Conservation (phyloP, 2,888 invertebrate genomes). For the Cerastis leucographa region DNA sequence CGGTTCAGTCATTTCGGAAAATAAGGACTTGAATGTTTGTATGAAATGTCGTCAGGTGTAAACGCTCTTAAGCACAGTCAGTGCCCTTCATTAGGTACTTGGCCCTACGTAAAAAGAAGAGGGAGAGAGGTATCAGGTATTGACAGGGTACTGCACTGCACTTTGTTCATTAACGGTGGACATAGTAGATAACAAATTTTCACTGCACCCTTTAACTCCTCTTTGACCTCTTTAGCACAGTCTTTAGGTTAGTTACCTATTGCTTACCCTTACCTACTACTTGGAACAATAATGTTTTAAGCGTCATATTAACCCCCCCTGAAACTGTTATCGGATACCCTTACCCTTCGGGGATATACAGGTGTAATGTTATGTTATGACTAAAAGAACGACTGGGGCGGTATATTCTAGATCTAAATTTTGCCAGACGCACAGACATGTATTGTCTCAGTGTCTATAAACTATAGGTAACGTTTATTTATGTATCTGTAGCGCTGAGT, state of each 20-base stretch:
- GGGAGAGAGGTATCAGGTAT: neutral
- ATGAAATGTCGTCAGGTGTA: too few relatives aligned
- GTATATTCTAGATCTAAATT: neutral
- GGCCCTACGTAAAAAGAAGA: neutral
- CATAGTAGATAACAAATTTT: too few relatives aligned
- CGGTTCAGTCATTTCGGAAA: too few relatives aligned
- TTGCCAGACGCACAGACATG: neutral
- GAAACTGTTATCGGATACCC: neutral
- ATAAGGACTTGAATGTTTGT: too few relatives aligned
- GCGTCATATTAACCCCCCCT: too few relatives aligned
- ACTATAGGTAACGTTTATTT: slow-evolving; percentile 28
- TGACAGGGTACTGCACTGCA: neutral
- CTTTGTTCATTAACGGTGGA: too few relatives aligned
- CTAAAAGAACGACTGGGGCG: neutral
- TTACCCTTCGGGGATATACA: neutral
- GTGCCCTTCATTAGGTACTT: neutral
- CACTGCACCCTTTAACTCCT: neutral
- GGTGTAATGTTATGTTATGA: neutral
- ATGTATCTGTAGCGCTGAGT: neutral
- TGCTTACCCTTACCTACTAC: too few relatives aligned
- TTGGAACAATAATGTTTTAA: too few relatives aligned
- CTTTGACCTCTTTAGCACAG: neutral
- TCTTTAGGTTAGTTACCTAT: neutral
- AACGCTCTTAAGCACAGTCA: neutral
- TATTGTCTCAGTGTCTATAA: neutral